Evolutionary conservation across 2,888 invertebrate genomes (phyloP).

Genomic region (Coenonympha arcania): DNA sequence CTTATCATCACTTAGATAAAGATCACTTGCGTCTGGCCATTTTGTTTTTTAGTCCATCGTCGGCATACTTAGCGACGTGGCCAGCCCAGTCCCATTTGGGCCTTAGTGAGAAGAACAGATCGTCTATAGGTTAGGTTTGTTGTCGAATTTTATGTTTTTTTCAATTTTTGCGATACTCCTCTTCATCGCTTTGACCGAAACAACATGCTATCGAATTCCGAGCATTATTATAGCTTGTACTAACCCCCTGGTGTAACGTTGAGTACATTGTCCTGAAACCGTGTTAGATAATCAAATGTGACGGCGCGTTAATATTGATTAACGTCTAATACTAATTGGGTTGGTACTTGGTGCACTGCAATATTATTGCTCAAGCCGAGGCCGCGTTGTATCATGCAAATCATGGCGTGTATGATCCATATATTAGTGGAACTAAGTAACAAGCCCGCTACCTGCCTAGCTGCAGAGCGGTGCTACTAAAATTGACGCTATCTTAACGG

Average conservation of each 20-base stretch:
- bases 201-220: no score
- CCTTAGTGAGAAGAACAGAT: no score
- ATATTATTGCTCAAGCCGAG: conserved; percentile 21
- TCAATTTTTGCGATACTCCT: no score
- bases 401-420: conserved; percentile 18
- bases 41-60: no score
- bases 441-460: background rate
- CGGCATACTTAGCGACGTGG: no score
- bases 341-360: conserved; percentile 19
- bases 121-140: no score
- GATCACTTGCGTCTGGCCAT: no score
- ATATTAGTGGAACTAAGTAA: conserved; percentile 14
- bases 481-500: background rate
- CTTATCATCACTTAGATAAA: no score
- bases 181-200: no score
- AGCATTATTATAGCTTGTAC: no score
- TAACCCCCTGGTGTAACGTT: background rate
- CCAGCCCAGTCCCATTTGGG: no score
- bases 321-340: conserved; percentile 23
- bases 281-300: conserved; percentile 5
- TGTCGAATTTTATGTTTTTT: no score
- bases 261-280: background rate
- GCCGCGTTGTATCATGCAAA: conserved; percentile 20
- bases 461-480: background rate
- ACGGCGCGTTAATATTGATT: conserved; percentile 21